Evolutionary conservation across 2,797 vertebrate genomes (phyloP).

Genomic region (Anableps anableps): DNA sequence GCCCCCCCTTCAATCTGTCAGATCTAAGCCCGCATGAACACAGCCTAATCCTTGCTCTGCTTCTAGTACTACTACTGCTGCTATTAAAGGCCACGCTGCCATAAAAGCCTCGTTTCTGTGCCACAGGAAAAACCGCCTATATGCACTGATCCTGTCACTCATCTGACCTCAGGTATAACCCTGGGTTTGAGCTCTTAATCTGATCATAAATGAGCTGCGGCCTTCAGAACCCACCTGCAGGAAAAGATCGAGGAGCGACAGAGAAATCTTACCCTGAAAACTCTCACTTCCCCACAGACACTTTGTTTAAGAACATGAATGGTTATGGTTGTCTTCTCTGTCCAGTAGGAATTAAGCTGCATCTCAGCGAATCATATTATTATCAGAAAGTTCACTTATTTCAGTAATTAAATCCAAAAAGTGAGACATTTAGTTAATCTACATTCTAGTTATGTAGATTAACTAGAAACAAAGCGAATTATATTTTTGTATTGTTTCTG

Average conservation of each 20-base stretch:
- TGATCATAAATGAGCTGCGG: conserved; percentile 49
- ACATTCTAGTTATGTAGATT: neutral
- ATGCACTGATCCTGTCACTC: conserved; percentile 36
- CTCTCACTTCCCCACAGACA: conserved; percentile 6
- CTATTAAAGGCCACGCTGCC: conserved; percentile 18
- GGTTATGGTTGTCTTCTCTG: conserved; percentile 14
- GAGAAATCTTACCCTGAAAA: conserved; percentile 10
- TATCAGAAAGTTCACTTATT: neutral
- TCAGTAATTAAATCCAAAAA: neutral
- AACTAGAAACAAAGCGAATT: neutral
- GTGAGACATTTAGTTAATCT: conserved; percentile 15
- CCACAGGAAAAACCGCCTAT: conserved; percentile 28
- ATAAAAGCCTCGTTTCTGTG: conserved; percentile 24
- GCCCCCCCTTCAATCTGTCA: conserved; percentile 52
- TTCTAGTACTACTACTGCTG: conserved; percentile 18
- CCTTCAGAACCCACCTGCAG: conserved; percentile 49
- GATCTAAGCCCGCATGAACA: conserved; percentile 39
- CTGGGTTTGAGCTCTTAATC: conserved; percentile 59
- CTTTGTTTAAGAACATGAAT: conserved; percentile 8
- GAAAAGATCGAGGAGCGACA: conserved; percentile 32
- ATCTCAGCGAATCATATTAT: conserved; percentile 7
- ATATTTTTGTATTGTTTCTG: neutral
- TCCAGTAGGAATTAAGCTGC: neutral
- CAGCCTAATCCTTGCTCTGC: conserved; percentile 49
- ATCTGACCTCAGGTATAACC: conserved; percentile 37